phyloP scores from a whole-genome alignment of 2,888 invertebrate species.

The Patella depressa region DNA sequence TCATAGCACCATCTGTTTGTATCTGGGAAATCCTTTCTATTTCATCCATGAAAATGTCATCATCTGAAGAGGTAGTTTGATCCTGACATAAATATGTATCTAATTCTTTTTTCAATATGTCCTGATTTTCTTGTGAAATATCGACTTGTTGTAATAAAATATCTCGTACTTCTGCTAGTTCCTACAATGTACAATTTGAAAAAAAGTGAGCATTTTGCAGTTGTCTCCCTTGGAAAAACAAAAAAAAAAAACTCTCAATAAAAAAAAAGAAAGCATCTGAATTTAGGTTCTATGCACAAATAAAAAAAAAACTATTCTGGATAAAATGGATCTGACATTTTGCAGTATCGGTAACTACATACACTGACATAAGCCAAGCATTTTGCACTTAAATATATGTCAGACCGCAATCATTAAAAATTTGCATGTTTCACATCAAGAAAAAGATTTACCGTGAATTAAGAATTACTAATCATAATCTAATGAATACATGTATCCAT shows the following conservation, averaged over 20 bases:
- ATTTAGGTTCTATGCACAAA: too few species aligned
- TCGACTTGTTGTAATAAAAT: conserved; percentile 55
- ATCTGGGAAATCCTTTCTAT: conserved; percentile 38
- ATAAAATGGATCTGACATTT: neutral
- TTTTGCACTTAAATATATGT: neutral
- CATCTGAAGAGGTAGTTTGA: conserved; percentile 23
- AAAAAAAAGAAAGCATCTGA: too few species aligned
- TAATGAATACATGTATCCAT: too few species aligned
- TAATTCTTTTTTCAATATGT: conserved; percentile 45
- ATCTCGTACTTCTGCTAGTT: conserved; percentile 58
- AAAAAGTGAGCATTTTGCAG: neutral
- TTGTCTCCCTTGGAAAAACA: neutral
- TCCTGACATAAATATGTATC: conserved; percentile 15
- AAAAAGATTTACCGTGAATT: too few species aligned
- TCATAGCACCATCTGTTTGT: conserved; percentile 36
- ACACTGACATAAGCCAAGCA: neutral
- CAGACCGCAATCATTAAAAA: too few species aligned
- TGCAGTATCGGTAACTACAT: neutral
- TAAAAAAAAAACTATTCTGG: too few species aligned
- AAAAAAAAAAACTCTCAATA: too few species aligned
- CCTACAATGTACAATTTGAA: conserved; percentile 44
- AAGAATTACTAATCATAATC: too few species aligned
- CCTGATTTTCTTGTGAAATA: conserved; percentile 41
- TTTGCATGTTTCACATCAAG: too few species aligned
- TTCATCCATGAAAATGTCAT: conserved; percentile 39